A percentile compares a stretch with the other conserved stretches of the same genome.
Evolutionary conservation across 1,140 invertebrate species (phyloP).

Genomic region (Temnothorax longispinosus): DNA sequence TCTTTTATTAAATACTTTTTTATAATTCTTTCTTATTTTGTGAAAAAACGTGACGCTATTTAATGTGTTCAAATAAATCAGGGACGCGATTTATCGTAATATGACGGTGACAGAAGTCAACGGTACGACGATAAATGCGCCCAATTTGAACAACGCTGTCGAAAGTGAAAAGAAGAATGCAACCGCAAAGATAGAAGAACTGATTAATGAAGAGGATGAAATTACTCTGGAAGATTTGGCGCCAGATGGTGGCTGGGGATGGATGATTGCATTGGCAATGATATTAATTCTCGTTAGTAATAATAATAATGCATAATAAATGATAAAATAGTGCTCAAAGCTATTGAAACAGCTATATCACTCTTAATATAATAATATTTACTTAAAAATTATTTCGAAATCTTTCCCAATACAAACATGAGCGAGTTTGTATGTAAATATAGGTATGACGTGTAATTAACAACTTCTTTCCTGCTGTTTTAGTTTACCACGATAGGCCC

Average conservation of each 20-base stretch:
- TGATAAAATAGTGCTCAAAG: neutral
- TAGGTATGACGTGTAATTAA: neutral
- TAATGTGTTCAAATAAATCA: slow-evolving; percentile 2
- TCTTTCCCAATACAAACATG: neutral
- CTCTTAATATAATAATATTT: slow-evolving; percentile 4
- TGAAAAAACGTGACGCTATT: neutral
- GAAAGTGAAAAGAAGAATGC: slow-evolving; percentile 55
- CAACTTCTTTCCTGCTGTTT: slow-evolving; percentile 21
- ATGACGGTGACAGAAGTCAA: slow-evolving; percentile 60
- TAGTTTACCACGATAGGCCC: slow-evolving; percentile 80
- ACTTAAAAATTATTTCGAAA: neutral
- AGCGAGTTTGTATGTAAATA: neutral
- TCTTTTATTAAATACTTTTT: neutral
- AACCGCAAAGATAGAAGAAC: slow-evolving; percentile 40
- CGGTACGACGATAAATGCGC: neutral
- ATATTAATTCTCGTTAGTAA: slow-evolving; percentile 83
- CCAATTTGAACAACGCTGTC: neutral
- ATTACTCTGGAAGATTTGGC: slow-evolving; percentile 80
- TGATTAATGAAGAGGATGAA: slow-evolving; percentile 60
- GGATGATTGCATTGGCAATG: slow-evolving; percentile 86
- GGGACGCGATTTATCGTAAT: neutral
- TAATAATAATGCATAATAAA: neutral
- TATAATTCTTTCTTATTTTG: neutral
- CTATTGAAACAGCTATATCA: neutral
- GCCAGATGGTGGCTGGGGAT: slow-evolving; percentile 88